Evolutionary conservation across 2,113 vertebrate genomes (phyloP), one percentile per base, ranked within the genome.

Genomic region (Eudyptes chrysolophus): DNA sequence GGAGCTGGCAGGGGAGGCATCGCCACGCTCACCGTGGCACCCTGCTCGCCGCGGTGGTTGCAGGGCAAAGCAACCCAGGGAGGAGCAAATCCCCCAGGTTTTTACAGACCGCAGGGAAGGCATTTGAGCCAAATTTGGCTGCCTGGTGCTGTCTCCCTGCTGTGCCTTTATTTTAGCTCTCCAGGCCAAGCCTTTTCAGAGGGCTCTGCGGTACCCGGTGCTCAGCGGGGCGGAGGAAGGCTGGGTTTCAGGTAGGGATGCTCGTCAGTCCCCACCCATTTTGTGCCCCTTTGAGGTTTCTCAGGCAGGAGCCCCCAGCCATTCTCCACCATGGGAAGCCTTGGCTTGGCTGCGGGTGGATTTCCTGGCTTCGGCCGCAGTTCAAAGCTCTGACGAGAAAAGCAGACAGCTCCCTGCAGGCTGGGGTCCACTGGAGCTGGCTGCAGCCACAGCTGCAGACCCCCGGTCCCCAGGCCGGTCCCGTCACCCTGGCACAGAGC

Each of bases 391-490:
- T 24, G 30, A 34, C 0, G 0, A 29, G 18, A 24, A 55, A n/a
- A 76, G 40, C 62, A 46, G 42, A n/a, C 0, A 1, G 36, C 24
- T 84, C 54, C 10, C 74, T 3, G 0, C 0, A n/a, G 52, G 34
- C 21, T 80, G 1, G 0, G 34, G 7, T 5, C 54, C 20, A 3
- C 18, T 1, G 1, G 3, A 13, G 13, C 84, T 4, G 7, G 54
- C 72, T 1, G 0, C 0, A 8, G 46, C 4, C 62, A 20, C 6
- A 25, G 64, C 60, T 10, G 29, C 1, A 2, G 11, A 9, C 3
- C 34, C 55, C 30, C 20, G 0, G 10, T 65, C 6, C 51, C 52
- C 21, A 13, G 40, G 71, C 55, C 1, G 9, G 17, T 54, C 20
- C 60, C 27, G 2, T 10, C 52, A 1, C 5, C 30, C 46, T 1